A percentile compares a stretch with the other conserved stretches of the same genome.
Evolutionary conservation across 2,888 invertebrate species (phyloP).

Genomic region (Gordius sp.): DNA sequence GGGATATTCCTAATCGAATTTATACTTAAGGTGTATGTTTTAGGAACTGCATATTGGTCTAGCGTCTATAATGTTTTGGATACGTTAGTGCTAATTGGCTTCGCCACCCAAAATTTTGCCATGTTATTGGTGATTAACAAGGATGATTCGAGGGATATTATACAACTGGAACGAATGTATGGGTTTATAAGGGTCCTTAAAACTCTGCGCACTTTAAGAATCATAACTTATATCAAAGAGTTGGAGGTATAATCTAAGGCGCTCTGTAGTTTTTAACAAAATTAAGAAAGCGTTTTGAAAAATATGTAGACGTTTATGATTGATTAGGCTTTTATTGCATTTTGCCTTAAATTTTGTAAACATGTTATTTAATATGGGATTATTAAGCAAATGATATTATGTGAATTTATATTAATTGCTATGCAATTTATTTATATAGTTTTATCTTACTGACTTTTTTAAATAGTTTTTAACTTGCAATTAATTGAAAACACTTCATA

Average conservation of each 20-base stretch:
- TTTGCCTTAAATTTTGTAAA: too few relatives aligned
- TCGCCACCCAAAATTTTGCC: background rate
- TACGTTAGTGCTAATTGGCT: background rate
- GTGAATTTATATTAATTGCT: too few relatives aligned
- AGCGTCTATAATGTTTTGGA: background rate
- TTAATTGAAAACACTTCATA: too few relatives aligned
- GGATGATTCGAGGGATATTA: background rate
- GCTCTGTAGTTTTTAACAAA: too few relatives aligned
- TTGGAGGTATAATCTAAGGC: slow-evolving; percentile 6
- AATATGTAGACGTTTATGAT: too few relatives aligned
- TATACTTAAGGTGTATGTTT: background rate
- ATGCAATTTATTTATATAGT: too few relatives aligned
- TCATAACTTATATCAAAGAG: slow-evolving; percentile 2
- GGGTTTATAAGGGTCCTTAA: background rate
- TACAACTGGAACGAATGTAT: background rate
- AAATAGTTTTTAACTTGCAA: too few relatives aligned
- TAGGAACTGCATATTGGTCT: background rate
- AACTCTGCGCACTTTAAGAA: background rate
- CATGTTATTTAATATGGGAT: too few relatives aligned
- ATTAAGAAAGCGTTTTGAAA: too few relatives aligned
- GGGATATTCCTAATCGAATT: background rate
- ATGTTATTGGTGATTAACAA: background rate
- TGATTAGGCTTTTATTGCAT: too few relatives aligned
- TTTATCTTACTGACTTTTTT: too few relatives aligned
- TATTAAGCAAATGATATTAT: too few relatives aligned